Evolutionary conservation across 1,140 invertebrate species (phyloP), one percentile per base, ranked within the genome.

Genomic region (Brachionus asplanchnoidis): DNA sequence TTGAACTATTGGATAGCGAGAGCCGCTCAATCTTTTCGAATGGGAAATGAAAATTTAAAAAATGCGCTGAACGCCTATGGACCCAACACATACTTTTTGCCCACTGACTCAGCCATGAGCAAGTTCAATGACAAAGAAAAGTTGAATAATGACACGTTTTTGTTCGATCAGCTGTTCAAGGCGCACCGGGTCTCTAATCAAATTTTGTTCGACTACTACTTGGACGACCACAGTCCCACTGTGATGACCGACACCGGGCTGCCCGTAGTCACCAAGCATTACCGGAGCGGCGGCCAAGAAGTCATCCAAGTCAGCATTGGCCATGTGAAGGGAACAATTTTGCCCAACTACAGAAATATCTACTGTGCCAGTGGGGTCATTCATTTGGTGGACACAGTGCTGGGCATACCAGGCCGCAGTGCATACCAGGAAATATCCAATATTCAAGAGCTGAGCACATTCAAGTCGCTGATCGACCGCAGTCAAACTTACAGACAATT

Each of bases 391-490:
- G 79, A 82, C 26, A 82, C 79, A 23, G 79, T 82, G 9, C 53
- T 82, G 14, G 79, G 53, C 20, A 44, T 82, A 36, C 79, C 79
- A 2, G 42, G 53, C 40, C 20, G 36, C 3, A 82, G 40, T 68
- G 79, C 79, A 26, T 82, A 82, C 40, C 79, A 82, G 42, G 79
- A 82, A 68, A 65, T 82, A 32, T 82, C 79, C 20, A 60, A 42
- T 3, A 17, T 65, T n/a, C 53, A 68, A 65, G 79, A 82, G 28
- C 28, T 82, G 20, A 82, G 79, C 23, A 40, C 79, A 9, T 82
- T 82, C 17, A 82, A 12, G 40, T 40, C 79, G 2, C 23, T 82
- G 9, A n/a, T 82, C 12, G 79, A 82, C 9, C 50, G 79, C 3
- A 82, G 79, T 46, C 65, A 60, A 65, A 60, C 20, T 1, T 65